Evolutionary conservation across 2,888 invertebrate genomes (phyloP), one percentile per base, ranked within the genome.

Genomic region (Aleiodes alternator): DNA sequence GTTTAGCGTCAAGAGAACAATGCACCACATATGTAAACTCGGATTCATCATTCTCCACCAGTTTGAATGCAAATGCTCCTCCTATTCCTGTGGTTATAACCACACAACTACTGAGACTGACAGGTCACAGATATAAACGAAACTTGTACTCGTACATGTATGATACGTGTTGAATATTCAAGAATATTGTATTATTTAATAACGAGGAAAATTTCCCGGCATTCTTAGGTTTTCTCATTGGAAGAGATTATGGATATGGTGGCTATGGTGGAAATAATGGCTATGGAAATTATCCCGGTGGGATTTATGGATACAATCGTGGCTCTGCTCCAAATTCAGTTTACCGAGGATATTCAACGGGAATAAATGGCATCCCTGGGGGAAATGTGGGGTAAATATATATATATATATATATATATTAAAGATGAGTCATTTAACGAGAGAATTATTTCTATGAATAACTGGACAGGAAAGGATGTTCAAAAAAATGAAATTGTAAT

Each of bases 361-460:
- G 77, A 56, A 53, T 61, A 14, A 69, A 53, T 48, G 84, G 84
- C 66, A 75, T 82, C 53, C 71, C 81, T 31, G 85, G 86, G 4
- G 81, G 84, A 57, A 76, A 84, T 72, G 72, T 80, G 34, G 86
- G 86, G 86, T 86, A 79, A 86, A 73, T 55, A 75, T 70, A 55
- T 23, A 23, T 57, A 69, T 69, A n/a, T n/a, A n/a, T n/a, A 73
- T 55, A 75, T 70, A 55, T 23, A 23, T 57, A 69, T 69, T 59
- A 3, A 23, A 55, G n/a, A n/a, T 51, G n/a, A 51, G 34, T 51
- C n/a, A 14, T 61, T 16, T 8, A 14, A 14, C 23, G n/a, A 14
- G 23, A 48, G 48, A 48, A 9, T 48, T 48, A 43, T 16, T 43
- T 16, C n/a, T 57, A 59, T 11, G 55, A 55, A 48, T 51, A 56